Conservation (phyloP, 2,113 vertebrate species). For the Myxocyprinus asiaticus region DNA sequence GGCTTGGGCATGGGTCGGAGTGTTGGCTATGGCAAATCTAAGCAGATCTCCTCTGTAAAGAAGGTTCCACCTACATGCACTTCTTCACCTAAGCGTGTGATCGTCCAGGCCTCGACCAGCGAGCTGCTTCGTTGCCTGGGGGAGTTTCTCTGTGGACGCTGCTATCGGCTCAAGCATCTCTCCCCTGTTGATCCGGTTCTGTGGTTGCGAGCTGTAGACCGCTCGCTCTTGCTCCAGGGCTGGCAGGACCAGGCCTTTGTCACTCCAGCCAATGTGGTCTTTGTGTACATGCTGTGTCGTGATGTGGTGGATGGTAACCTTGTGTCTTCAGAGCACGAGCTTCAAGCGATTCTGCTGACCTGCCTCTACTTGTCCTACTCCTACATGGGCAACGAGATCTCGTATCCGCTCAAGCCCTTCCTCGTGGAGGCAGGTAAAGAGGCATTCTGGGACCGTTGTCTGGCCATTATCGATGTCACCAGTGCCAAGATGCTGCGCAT, state of each 20-base stretch:
- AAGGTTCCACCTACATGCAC: constrained; percentile 60
- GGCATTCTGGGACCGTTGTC: constrained; percentile 84
- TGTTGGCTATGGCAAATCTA: constrained; percentile 63
- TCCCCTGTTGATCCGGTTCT: constrained; percentile 76
- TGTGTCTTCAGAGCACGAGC: constrained; percentile 77
- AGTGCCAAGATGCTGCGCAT: constrained; percentile 83
- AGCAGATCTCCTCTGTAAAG: constrained; percentile 72
- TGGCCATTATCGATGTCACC: constrained; percentile 77
- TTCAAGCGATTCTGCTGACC: constrained; percentile 81
- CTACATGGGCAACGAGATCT: constrained; percentile 87
- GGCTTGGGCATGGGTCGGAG: constrained; percentile 65
- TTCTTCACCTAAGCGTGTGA: constrained; percentile 76
- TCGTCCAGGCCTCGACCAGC: constrained; percentile 84
- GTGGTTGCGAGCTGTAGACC: constrained; percentile 82
- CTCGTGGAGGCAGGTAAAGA: constrained; percentile 80
- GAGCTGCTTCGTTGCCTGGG: constrained; percentile 82
- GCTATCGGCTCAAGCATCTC: constrained; percentile 79
- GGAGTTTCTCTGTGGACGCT: constrained; percentile 80
- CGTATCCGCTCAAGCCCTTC: constrained; percentile 85
- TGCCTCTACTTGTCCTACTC: constrained; percentile 86
- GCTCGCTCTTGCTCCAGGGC: constrained; percentile 80
- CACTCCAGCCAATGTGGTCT: constrained; percentile 83
- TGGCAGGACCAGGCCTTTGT: constrained; percentile 88
- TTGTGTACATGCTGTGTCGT: constrained; percentile 83
- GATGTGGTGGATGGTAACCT: constrained; percentile 79